Percentiles rank a stretch among this genome's conserved stretches.
These are phyloP conservation scores for Reinhardtius hippoglossoides DNA, from an alignment of 2,113 vertebrate species.

Conservation along the genomic window DNA sequence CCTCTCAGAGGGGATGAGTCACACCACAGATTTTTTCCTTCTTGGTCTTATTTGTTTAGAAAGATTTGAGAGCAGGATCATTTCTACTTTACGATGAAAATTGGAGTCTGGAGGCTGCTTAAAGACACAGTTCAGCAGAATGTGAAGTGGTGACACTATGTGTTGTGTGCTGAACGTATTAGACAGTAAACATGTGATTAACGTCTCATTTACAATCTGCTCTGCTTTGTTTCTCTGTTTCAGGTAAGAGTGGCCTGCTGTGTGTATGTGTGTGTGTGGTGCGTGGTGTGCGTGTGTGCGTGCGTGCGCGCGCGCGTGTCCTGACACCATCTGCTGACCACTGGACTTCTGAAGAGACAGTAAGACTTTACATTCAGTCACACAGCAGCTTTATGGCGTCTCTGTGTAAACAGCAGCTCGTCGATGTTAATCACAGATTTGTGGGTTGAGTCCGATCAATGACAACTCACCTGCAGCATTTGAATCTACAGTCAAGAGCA, in stretches of 20 bases:
- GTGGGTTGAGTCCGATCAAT: background rate
- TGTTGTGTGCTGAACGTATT: background rate
- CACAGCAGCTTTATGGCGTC: background rate
- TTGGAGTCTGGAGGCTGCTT: background rate
- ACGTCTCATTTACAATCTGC: background rate
- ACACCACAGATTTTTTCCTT: conserved; percentile 18
- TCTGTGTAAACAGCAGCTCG: background rate
- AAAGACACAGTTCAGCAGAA: background rate
- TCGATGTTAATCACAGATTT: background rate
- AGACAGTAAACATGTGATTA: too few species aligned
- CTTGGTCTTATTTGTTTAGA: conserved; percentile 23
- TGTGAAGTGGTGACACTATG: too few species aligned
- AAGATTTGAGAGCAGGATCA: background rate
- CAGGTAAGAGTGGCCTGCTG: conserved; percentile 20
- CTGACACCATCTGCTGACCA: background rate
- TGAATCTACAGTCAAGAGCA: background rate
- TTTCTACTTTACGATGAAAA: background rate
- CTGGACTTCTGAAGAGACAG: conserved; percentile 18
- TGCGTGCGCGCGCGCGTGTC: background rate
- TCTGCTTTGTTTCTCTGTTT: conserved; percentile 9
- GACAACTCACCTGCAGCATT: background rate
- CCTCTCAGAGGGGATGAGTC: background rate
- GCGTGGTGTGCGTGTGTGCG: background rate
- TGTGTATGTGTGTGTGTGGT: background rate
- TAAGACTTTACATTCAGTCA: conserved; percentile 7